Base-by-base conservation (phyloP, 2,113 vertebrate species). In the Elgaria multicarinata region DNA sequence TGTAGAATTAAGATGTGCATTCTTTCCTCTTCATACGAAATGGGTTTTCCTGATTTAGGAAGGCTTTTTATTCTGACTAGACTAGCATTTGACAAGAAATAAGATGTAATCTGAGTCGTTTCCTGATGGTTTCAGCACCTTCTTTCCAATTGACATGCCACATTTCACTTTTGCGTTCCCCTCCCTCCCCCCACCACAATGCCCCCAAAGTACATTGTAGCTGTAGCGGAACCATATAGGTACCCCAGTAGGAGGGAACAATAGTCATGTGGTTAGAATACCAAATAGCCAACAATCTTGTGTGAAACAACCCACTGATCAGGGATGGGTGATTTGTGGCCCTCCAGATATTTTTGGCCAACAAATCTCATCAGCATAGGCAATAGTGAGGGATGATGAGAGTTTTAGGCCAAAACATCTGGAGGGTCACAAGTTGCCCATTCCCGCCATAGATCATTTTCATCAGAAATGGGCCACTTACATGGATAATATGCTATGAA, bases 81-180 rank as follows among this genome's bases (percentile, higher is more conserved):
- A 91, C 82, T n/a, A 83, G 77, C 24, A 72, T 3, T 89, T 83
- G 86, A 90, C 74, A 89, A 90, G 79, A 90, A 88, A n/a, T 50
- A 87, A 78, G 42, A 85, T 42, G 83, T 80, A 64, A 28, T 9
- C 67, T 89, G 33, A 42, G 76, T 83, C 28, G 3, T 33, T 44
- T 50, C 44, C 26, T 31, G 50, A 9, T 50, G 24, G 31, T n/a
- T 84, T 89, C 89, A 75, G 14, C 20, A 16, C 42, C 58, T 84
- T 6, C 24, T 91, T 91, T 46, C 42, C 26, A 44, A 26, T 67
- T 91, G 90, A 4, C 10, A 89, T 64, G 74, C 42, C 81, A 16
- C 10, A 69, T 81, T 62, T 62, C 39, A 42, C 72, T 83, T 28
- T 33, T 85, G 4, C 85, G 39, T 77, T 33, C 64, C 93, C 92